Evolutionary conservation across 1,140 invertebrate genomes (phyloP).

Genomic region (Steinernema khuongi): DNA sequence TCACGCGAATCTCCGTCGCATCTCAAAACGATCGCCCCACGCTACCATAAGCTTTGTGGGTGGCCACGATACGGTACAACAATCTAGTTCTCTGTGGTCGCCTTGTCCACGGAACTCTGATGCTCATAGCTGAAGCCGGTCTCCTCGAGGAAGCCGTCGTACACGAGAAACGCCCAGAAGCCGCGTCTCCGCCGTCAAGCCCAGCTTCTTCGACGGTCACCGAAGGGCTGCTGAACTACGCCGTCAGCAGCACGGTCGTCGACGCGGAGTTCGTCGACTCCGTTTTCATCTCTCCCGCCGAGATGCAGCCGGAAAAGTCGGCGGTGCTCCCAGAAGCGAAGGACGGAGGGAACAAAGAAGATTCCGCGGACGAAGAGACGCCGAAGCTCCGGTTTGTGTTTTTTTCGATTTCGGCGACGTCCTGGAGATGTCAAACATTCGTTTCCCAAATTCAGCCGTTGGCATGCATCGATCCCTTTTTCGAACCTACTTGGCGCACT

Average conservation of each 20-base stretch:
- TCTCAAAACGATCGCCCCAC: no score
- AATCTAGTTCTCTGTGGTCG: no score
- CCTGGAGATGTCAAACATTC: slow-evolving; percentile 7
- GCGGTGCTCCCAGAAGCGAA: not conserved
- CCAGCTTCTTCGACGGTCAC: not conserved
- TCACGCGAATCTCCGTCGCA: no score
- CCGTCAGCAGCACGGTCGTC: not conserved
- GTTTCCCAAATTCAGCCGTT: not conserved
- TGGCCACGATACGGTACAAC: no score
- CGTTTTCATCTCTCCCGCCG: not conserved
- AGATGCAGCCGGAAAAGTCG: not conserved
- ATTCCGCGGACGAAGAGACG: not conserved
- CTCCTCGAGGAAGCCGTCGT: no score
- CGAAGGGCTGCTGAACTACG: not conserved
- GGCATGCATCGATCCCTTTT: no score
- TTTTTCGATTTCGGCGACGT: not conserved
- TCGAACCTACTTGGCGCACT: no score
- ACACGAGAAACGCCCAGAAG: no score
- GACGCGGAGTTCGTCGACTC: not conserved
- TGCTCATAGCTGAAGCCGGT: no score
- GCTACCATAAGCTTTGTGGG: no score
- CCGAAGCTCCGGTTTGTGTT: not conserved
- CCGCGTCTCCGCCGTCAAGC: not conserved
- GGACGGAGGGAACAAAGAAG: not conserved
- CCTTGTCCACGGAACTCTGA: no score